These are phyloP conservation scores for Bagarius yarrelli DNA, from an alignment of 2,113 vertebrate species.

Conservation along the genomic window DNA sequence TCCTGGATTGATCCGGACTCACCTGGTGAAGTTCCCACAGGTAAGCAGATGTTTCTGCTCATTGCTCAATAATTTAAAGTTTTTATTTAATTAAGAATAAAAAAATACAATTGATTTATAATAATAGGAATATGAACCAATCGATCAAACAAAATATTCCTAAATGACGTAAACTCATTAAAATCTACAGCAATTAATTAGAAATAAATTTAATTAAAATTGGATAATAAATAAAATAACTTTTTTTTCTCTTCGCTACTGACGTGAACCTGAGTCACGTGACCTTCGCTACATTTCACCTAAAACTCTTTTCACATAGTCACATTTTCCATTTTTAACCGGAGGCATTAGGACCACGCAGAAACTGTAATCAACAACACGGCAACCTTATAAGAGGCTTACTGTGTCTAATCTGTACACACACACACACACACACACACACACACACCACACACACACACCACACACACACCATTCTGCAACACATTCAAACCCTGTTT, in stretches of 20 bases:
- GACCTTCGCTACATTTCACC: no score
- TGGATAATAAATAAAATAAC: no score
- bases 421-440: conserved; percentile 43
- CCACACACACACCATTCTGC: conserved; percentile 53
- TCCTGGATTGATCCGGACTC: background rate
- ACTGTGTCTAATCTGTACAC: conserved; percentile 72
- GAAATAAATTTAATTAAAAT: no score
- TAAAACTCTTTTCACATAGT: no score
- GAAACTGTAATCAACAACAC: conserved; percentile 72
- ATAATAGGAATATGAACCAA: background rate
- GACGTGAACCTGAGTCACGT: no score
- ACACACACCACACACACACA: conserved; percentile 55
- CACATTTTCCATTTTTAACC: background rate
- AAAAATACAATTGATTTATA: background rate
- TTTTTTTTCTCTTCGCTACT: no score
- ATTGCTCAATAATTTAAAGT: no score
- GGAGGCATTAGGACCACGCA: conserved; percentile 71
- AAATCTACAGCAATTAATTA: no score
- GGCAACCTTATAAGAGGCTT: conserved; percentile 74
- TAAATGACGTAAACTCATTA: no score
- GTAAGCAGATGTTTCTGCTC: background rate
- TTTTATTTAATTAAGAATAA: background rate
- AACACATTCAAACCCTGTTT: no score
- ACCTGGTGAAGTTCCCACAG: background rate
- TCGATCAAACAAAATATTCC: no score